A percentile compares a stretch with the other conserved stretches of the same genome.
These are phyloP conservation scores for Lasioglossum vierecki DNA, from an alignment of 2,888 invertebrate species.

Conservation along the genomic window DNA sequence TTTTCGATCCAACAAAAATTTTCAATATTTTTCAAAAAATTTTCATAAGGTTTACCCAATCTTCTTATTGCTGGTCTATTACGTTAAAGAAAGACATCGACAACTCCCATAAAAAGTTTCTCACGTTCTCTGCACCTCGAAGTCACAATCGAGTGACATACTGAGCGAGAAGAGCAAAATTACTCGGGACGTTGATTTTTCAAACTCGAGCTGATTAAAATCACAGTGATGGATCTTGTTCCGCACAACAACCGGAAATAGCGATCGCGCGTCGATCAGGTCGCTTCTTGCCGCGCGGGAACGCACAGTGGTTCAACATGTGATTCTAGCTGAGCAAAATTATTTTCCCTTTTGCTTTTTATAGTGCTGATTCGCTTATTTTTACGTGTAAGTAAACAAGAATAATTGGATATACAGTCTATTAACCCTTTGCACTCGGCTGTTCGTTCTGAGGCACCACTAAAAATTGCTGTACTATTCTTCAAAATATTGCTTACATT, in stretches of 20 bases:
- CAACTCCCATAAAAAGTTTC: neutral
- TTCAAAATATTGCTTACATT: too few species aligned
- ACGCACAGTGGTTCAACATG: neutral
- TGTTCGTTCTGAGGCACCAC: too few species aligned
- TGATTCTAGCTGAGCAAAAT: neutral
- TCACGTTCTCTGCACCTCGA: neutral
- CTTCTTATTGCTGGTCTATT: neutral
- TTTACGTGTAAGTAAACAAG: neutral
- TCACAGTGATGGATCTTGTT: neutral
- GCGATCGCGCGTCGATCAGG: slow-evolving; percentile 32
- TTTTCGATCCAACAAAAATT: neutral
- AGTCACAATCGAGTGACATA: neutral
- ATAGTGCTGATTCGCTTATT: neutral
- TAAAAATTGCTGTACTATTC: too few species aligned
- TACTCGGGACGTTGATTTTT: neutral
- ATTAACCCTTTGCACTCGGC: too few species aligned
- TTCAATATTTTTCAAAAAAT: too few species aligned
- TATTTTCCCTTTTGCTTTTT: neutral
- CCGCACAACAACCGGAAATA: neutral
- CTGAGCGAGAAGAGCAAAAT: neutral
- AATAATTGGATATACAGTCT: neutral
- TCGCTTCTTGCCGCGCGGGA: slow-evolving; percentile 19
- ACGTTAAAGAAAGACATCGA: neutral
- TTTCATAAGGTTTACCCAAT: too few species aligned
- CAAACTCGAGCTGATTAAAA: neutral